Conservation (phyloP, 2,113 vertebrate species). For the Mormyrus iriodes region DNA sequence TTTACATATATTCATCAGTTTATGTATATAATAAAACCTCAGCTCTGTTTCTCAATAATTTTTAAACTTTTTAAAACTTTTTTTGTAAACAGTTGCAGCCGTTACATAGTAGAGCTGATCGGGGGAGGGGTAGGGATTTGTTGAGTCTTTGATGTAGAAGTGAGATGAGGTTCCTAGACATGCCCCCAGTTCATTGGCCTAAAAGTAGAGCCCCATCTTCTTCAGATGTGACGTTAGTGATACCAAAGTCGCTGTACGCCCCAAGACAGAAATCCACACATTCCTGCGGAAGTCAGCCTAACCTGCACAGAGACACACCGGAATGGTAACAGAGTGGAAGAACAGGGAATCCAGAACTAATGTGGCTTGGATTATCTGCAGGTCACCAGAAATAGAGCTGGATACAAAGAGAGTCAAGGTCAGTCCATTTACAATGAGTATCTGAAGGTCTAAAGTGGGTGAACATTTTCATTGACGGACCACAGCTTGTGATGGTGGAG, state of each 20-base stretch:
- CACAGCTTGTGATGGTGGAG: background rate
- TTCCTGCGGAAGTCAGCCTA: background rate
- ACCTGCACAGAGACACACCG: background rate
- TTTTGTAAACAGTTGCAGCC: conserved; percentile 96
- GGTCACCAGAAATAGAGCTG: background rate
- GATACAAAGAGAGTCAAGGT: background rate
- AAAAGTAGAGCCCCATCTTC: background rate
- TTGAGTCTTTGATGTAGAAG: conserved; percentile 4
- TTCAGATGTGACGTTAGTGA: background rate
- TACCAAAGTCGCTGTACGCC: background rate
- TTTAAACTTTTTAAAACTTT: conserved; percentile 63
- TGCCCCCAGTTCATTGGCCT: background rate
- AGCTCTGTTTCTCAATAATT: conserved; percentile 84
- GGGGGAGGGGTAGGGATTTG: background rate
- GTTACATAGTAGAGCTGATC: conserved; percentile 68
- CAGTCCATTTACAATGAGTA: background rate
- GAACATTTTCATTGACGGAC: background rate
- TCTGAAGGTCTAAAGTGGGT: background rate
- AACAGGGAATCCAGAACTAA: background rate
- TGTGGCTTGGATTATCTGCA: background rate
- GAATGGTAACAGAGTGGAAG: background rate
- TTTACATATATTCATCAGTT: conserved; percentile 73
- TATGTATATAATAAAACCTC: conserved; percentile 81
- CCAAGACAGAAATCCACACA: background rate
- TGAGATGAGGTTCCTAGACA: background rate